These are phyloP conservation scores for Protomyctophum bolini DNA, from an alignment of 2,113 vertebrate species.

Conservation along the genomic window DNA sequence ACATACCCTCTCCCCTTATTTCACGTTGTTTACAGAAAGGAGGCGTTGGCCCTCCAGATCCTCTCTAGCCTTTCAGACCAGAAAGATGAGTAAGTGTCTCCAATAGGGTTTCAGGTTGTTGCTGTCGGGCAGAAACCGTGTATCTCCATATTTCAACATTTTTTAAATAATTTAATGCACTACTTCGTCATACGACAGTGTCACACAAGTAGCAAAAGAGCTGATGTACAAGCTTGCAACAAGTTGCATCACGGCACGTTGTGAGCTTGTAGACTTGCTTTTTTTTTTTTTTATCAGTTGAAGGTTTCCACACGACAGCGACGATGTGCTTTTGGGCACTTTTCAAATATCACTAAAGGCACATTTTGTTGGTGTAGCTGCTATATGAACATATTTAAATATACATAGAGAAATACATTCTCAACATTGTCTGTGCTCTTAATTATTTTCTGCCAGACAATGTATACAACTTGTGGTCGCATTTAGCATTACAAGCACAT, in stretches of 20 bases:
- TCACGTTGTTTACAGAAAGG: slow-evolving; percentile 82
- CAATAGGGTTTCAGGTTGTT: slow-evolving; percentile 7
- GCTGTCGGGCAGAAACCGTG: no score
- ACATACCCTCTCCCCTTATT: slow-evolving; percentile 68
- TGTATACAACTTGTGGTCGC: not conserved
- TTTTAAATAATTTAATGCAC: no score
- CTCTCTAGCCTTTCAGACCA: slow-evolving; percentile 79
- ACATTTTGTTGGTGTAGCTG: slow-evolving; percentile 14
- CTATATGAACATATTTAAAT: slow-evolving; percentile 15
- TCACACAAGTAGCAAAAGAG: no score
- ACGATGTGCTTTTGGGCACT: slow-evolving; percentile 53
- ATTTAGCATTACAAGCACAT: not conserved
- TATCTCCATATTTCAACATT: no score
- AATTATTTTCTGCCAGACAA: not conserved
- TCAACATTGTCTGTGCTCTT: not conserved
- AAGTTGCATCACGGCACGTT: no score
- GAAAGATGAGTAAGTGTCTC: slow-evolving; percentile 78
- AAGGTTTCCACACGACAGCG: no score
- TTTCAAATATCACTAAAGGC: slow-evolving; percentile 33
- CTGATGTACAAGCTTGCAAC: no score
- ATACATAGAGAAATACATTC: not conserved
- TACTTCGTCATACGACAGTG: no score
- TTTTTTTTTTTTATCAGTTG: no score
- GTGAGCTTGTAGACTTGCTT: no score
- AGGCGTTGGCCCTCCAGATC: slow-evolving; percentile 83